Base-by-base conservation (phyloP, 2,797 vertebrate genomes). In the Onychomys torridus region DNA sequence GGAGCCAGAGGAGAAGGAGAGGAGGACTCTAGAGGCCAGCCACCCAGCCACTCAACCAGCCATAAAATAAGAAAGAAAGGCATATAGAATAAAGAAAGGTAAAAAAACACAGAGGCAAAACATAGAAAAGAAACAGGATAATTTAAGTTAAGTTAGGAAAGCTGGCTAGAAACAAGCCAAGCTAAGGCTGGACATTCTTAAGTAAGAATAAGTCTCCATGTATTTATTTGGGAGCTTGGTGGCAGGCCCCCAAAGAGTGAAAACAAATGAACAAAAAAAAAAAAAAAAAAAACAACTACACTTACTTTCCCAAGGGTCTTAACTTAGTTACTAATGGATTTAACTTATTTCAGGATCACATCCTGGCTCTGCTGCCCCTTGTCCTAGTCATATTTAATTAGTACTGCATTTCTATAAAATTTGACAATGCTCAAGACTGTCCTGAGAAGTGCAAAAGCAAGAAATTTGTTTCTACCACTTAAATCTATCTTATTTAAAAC, bases 321-420 rank as follows among this genome's bases (percentile, higher is more conserved):
- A 92, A 84, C 83, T 94, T 71, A 90, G 8, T 1, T 91, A 27
- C 49, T 95, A 93, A 91, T 2, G 89, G 29, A 92, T 87, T 77
- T 93, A 96, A 65, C 92, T 75, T 94, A 81, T 93, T 93, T 93
- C 84, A 91, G 0, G 2, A 96, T 17, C 14, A 8, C 65, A 90
- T 89, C 37, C 67, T 63, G 77, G 34, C 34, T 52, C 79, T 94
- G 21, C 0, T 96, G 97, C 93, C 19, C 46, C 59, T 1, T 4
- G 90, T 90, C 65, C 46, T 49, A 69, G n/a, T 21, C 32, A 6
- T 94, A 13, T 7, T 92, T 49, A 87, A 91, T 90, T 78, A 13
- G 21, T 61, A 43, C 92, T 83, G 1, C 55, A 89, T 81, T 32
- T 87, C 32, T 9, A 76, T 21, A 78, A 19, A 90, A 19, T 88